These are phyloP conservation scores for Oppia nitens DNA, from an alignment of 1,140 invertebrate genomes.

Conservation along the genomic window DNA sequence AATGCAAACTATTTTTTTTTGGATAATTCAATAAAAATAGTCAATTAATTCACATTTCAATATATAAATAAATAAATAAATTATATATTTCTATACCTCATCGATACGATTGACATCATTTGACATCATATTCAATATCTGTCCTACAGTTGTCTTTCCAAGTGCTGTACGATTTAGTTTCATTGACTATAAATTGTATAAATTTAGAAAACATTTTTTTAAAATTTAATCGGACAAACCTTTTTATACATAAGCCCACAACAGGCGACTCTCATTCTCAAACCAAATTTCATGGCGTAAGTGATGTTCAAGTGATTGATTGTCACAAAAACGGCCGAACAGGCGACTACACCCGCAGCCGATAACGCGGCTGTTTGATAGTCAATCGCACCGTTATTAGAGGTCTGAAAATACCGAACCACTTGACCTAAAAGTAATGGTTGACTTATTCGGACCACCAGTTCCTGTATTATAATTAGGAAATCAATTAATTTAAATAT, in stretches of 20 bases:
- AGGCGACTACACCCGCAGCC: conserved; percentile 43
- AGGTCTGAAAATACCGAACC: conserved; percentile 17
- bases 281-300: conserved; percentile 21
- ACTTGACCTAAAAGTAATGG: conserved; percentile 12
- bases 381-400: not conserved
- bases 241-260: conserved; percentile 37
- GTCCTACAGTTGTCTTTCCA: conserved; percentile 56
- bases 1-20: no score
- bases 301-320: not conserved
- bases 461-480: conserved; percentile 8
- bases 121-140: conserved; percentile 79
- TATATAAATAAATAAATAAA: not conserved
- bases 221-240: not conserved
- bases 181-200: conserved; percentile 27
- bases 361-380: conserved; percentile 13
- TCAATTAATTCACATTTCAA: conserved; percentile 15
- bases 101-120: conserved; percentile 52
- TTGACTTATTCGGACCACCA: conserved; percentile 7
- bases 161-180: conserved; percentile 40
- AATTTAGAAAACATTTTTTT: not conserved
- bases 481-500: no score
- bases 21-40: conserved; percentile 9
- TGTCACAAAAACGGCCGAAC: conserved; percentile 1
- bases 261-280: conserved; percentile 36
- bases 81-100: conserved; percentile 28